A percentile compares a stretch with the other conserved stretches of the same genome.
phyloP scores from a whole-genome alignment of 2,888 invertebrate species.

The Rhingia campestris region DNA sequence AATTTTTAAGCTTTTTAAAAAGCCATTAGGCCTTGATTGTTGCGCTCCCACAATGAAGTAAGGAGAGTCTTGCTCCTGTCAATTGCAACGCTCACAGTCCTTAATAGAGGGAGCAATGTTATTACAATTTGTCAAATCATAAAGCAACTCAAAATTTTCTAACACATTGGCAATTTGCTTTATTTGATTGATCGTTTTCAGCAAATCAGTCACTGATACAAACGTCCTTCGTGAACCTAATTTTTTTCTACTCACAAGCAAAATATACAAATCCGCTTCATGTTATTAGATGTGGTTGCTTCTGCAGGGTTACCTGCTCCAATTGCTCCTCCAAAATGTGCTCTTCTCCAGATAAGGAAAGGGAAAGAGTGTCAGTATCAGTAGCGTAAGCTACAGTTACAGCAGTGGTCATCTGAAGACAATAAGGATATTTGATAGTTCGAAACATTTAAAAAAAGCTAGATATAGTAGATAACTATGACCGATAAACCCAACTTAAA shows the following conservation, averaged over 20 bases:
- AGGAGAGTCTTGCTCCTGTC: no score
- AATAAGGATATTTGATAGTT: background rate
- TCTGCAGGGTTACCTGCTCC: background rate
- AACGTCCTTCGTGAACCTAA: slow-evolving; percentile 8
- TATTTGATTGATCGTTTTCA: background rate
- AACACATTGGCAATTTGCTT: no score
- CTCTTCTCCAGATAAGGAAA: background rate
- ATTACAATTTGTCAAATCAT: no score
- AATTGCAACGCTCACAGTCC: no score
- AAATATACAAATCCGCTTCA: slow-evolving; percentile 6
- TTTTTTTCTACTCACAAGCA: slow-evolving; percentile 7
- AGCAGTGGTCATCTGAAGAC: background rate
- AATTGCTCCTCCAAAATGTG: slow-evolving; percentile 5
- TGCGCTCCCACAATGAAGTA: no score
- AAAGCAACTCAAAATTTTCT: no score
- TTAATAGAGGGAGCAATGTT: no score
- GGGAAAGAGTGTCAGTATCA: background rate
- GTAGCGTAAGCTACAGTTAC: background rate
- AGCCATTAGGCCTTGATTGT: no score
- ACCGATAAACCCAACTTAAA: no score
- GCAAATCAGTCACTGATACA: background rate
- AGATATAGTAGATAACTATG: no score
- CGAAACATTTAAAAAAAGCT: no score
- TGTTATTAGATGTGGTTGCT: background rate
- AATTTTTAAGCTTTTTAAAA: no score